Conservation (phyloP, 2,797 vertebrate genomes). For the Dipus sagitta region DNA sequence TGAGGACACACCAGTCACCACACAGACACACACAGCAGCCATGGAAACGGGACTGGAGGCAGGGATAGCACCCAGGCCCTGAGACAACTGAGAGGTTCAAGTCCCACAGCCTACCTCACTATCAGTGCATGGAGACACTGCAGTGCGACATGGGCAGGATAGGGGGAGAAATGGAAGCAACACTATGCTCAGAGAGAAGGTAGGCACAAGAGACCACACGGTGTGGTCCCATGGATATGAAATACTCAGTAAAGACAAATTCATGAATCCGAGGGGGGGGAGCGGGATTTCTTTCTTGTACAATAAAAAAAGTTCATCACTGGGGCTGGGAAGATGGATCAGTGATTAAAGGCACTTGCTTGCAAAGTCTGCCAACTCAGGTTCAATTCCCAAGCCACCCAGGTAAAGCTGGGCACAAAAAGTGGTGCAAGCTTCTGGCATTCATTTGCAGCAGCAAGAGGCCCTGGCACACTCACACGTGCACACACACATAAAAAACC, state of each 20-base stretch:
- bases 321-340: too few relatives aligned
- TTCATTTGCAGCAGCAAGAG: too few relatives aligned
- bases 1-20: not conserved
- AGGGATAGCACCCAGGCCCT: not conserved
- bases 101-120: not conserved
- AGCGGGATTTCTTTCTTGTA: too few relatives aligned
- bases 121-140: not conserved
- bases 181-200: too few relatives aligned
- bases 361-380: too few relatives aligned
- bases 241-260: not conserved
- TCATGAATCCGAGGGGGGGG: not conserved
- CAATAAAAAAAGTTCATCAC: too few relatives aligned
- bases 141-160: rapidly evolving
- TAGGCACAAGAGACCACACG: not conserved
- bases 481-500: too few relatives aligned
- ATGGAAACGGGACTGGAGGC: not conserved
- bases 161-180: not conserved
- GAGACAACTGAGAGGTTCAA: not conserved
- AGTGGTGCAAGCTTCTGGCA: too few relatives aligned
- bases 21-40: not conserved
- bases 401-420: too few relatives aligned
- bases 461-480: too few relatives aligned
- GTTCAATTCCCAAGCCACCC: too few relatives aligned
- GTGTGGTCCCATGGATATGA: rapidly evolving
- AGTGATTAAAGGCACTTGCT: too few relatives aligned